Evolutionary conservation across 2,888 invertebrate genomes (phyloP), one percentile per base, ranked within the genome.

Genomic region (Automeris io): DNA sequence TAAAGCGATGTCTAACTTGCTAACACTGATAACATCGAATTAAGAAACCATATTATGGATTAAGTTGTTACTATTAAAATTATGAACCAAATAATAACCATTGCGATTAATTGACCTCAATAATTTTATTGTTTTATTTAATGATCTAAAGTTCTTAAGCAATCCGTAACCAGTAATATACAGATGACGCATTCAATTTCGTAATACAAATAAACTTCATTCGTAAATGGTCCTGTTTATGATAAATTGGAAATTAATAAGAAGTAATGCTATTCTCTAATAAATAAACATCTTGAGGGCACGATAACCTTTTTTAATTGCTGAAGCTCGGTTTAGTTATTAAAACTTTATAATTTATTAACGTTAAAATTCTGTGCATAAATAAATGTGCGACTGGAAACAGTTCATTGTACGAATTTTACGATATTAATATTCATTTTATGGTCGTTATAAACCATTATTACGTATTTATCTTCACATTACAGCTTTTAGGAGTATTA

Each of bases 391-490:
- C 11, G 37, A 37, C 22, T 22, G 31, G 21, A 22, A 37, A 37
- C 37, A 37, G 37, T 23, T 37, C 37, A 16, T 23, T 24, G 37
- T 31, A 37, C 37, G 37, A 37, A 18, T 37, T 37, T 37, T 37
- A 38, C 32, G 24, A 38, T 38, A 33, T 38, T 38, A 33, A 33
- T 33, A 19, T 33, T 24, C 24, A 25, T 38, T 38, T 21, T 38
- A 38, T 19, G n/a, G 25, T 16, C 25, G 19, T 61, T 59, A 57
- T 64, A 65, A 58, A 64, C 62, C 54, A 69, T 72, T 62, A 76
- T 74, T 68, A 70, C 60, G 61, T 68, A 68, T 68, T 74, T 76
- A 77, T 73, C 63, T 68, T 60, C 51, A 59, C 57, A 70, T 70
- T 70, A 64, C 37, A 52, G 51, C 51, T 51, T 49, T 45, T 45